These are phyloP conservation scores for Acronicta alni DNA, from an alignment of 2,888 invertebrate genomes.

Conservation along the genomic window DNA sequence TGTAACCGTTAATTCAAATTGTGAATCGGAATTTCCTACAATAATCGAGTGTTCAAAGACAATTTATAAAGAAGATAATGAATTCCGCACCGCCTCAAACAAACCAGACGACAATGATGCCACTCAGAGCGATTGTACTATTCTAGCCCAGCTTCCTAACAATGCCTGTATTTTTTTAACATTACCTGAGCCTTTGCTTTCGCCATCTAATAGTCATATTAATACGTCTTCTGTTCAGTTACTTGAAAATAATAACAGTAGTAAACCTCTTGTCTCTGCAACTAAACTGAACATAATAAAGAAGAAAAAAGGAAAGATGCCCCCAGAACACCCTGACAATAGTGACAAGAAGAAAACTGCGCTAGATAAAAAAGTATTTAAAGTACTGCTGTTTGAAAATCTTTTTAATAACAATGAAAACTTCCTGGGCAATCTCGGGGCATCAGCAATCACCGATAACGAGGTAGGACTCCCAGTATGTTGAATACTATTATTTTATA, in stretches of 20 bases:
- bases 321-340: constrained; percentile 55
- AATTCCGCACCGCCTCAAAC: constrained; percentile 24
- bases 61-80: constrained; percentile 15
- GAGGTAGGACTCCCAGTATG: constrained; percentile 74
- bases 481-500: constrained; percentile 26
- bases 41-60: constrained; percentile 6
- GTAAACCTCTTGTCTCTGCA: constrained; percentile 51
- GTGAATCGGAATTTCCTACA: background rate
- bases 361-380: constrained; percentile 73
- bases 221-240: constrained; percentile 45
- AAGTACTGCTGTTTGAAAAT: constrained; percentile 76
- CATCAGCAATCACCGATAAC: constrained; percentile 61
- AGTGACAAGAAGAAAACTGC: constrained; percentile 63
- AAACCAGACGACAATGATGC: constrained; percentile 29
- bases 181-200: constrained; percentile 71
- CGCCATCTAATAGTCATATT: constrained; percentile 52
- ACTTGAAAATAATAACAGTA: constrained; percentile 55
- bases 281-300: constrained; percentile 50
- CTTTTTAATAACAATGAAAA: constrained; percentile 70
- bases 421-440: constrained; percentile 56
- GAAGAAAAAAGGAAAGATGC: constrained; percentile 64
- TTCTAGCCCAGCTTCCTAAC: constrained; percentile 70
- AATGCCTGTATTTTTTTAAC: constrained; percentile 79
- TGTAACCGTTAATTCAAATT: background rate
- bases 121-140: constrained; percentile 51